These are phyloP conservation scores for Drosophila helvetica DNA, from an alignment of 2,888 invertebrate genomes.

Conservation along the genomic window DNA sequence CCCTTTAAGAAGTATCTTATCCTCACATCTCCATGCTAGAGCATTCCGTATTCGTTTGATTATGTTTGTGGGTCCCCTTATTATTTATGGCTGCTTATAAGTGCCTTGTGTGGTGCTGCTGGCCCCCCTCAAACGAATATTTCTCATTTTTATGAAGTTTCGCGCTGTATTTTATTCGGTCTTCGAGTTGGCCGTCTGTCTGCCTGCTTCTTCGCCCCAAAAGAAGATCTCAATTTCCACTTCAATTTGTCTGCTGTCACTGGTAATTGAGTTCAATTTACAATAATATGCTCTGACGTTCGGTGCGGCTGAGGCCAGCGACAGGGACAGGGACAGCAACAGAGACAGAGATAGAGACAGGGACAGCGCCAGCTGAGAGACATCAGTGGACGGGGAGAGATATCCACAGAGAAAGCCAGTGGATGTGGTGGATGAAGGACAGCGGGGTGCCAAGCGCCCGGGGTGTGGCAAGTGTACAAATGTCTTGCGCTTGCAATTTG, in stretches of 20 bases:
- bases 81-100: conserved; percentile 15
- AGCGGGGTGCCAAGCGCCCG: not conserved
- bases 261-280: conserved; percentile 83
- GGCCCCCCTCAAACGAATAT: conserved; percentile 40
- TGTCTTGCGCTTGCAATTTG: conserved; percentile 76
- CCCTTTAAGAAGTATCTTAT: too few species aligned
- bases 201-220: conserved; percentile 42
- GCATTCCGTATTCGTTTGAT: conserved; percentile 11
- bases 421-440: not conserved
- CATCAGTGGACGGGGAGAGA: not conserved
- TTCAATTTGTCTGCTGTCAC: conserved; percentile 83
- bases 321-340: not conserved
- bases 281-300: conserved; percentile 79
- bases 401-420: conserved; percentile 5
- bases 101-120: conserved; percentile 9
- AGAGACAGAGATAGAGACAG: conserved; percentile 28
- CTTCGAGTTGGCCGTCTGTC: conserved; percentile 22
- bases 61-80: not conserved
- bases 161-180: conserved; percentile 33
- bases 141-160: conserved; percentile 69
- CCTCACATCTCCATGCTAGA: too few species aligned
- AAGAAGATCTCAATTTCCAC: conserved; percentile 83
- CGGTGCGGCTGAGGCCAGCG: conserved; percentile 65
- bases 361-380: conserved; percentile 5
- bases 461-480: conserved; percentile 60